Conservation (phyloP, 2,113 vertebrate species). For the Tetrao urogallus region DNA sequence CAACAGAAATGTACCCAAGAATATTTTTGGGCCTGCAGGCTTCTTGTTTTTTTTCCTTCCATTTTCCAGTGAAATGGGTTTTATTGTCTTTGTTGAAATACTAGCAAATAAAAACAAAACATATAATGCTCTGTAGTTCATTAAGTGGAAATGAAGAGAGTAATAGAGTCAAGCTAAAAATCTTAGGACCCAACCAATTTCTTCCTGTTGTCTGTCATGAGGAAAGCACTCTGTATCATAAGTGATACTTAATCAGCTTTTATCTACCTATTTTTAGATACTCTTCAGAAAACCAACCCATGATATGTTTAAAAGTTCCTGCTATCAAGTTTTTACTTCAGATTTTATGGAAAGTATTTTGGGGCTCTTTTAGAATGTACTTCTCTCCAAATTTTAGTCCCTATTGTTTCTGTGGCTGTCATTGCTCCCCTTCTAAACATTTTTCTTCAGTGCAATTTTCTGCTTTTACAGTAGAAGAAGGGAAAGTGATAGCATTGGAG, state of each 20-base stretch:
- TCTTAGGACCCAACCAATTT: not conserved
- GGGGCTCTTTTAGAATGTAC: not conserved
- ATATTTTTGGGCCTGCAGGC: not conserved
- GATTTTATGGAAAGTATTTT: not conserved
- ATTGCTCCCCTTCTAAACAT: accelerated
- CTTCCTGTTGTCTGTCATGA: not conserved
- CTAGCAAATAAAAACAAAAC: not conserved
- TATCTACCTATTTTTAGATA: not conserved
- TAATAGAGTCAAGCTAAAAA: not conserved
- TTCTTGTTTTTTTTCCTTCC: not conserved
- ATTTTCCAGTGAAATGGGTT: not conserved
- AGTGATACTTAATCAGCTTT: not conserved
- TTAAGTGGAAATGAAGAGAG: not conserved
- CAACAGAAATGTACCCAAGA: not conserved
- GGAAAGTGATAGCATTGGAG: not conserved
- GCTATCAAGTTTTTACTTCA: not conserved
- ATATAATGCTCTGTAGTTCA: not conserved
- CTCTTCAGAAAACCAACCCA: not conserved
- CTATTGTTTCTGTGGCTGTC: accelerated
- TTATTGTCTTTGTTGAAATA: not conserved
- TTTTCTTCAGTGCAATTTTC: not conserved
- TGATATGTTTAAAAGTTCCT: not conserved
- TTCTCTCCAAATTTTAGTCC: not conserved
- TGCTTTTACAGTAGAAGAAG: not conserved
- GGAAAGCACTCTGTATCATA: not conserved